phyloP scores from a whole-genome alignment of 2,797 vertebrate genomes.

The Alfaro cultratus region DNA sequence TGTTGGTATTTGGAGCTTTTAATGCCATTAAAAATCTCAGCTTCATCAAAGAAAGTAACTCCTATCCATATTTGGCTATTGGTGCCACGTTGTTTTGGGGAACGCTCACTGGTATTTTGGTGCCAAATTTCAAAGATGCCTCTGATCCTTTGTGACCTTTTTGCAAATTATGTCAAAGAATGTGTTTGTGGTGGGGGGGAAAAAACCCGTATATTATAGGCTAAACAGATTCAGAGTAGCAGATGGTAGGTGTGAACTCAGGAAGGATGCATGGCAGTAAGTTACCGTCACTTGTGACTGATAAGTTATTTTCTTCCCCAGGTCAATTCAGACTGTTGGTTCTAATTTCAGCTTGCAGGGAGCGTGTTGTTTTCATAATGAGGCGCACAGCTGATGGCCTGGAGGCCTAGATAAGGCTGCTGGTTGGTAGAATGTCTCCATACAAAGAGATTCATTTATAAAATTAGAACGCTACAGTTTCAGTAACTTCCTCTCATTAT shows the following conservation, averaged over 20 bases:
- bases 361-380: background rate
- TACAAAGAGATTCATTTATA: background rate
- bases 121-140: background rate
- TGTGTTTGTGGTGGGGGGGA: background rate
- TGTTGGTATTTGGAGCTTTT: background rate
- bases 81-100: background rate
- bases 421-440: background rate
- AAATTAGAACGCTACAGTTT: background rate
- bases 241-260: background rate
- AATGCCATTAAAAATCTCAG: background rate
- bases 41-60: background rate
- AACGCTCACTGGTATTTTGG: background rate
- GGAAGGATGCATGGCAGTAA: background rate
- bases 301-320: background rate
- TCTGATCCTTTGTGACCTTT: background rate
- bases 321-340: background rate
- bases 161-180: background rate
- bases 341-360: background rate
- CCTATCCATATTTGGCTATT: background rate
- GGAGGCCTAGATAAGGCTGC: constrained; percentile 3
- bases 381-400: background rate
- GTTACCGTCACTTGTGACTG: background rate
- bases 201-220: background rate
- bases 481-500: background rate
- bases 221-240: background rate